phyloP scores from a whole-genome alignment of 2,113 vertebrate genomes.

The Vidua chalybeata region DNA sequence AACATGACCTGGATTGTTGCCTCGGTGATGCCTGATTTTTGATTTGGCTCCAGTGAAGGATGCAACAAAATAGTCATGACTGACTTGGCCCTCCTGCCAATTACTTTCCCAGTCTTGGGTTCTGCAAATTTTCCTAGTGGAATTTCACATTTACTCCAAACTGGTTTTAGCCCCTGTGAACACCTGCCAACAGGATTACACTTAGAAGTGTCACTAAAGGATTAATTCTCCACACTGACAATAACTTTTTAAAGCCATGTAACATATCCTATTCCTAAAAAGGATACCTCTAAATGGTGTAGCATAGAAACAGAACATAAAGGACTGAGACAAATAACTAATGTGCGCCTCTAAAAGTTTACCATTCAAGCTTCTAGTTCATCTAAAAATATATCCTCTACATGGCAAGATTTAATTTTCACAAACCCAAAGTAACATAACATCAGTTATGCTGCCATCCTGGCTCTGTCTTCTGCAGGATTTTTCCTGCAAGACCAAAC shows the following conservation, averaged over 20 bases:
- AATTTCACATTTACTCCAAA: neutral
- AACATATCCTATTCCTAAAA: neutral
- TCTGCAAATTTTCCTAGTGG: neutral
- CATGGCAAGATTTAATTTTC: neutral
- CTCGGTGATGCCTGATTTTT: neutral
- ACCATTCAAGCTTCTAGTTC: neutral
- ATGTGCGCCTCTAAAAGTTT: neutral
- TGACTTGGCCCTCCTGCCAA: neutral
- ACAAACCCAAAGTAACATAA: neutral
- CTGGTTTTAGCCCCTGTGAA: neutral
- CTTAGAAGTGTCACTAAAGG: neutral
- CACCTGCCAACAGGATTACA: neutral
- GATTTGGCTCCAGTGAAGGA: neutral
- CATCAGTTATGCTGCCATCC: neutral
- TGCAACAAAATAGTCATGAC: neutral
- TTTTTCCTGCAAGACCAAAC: neutral
- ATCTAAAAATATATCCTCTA: neutral
- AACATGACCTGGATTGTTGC: neutral
- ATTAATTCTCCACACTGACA: neutral
- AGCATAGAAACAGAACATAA: neutral
- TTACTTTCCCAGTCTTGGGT: neutral
- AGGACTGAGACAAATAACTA: neutral
- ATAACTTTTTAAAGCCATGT: neutral
- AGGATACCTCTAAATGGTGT: neutral
- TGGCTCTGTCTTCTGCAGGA: neutral